Base-by-base conservation (phyloP, 2,113 vertebrate genomes). In the Tachycineta bicolor region DNA sequence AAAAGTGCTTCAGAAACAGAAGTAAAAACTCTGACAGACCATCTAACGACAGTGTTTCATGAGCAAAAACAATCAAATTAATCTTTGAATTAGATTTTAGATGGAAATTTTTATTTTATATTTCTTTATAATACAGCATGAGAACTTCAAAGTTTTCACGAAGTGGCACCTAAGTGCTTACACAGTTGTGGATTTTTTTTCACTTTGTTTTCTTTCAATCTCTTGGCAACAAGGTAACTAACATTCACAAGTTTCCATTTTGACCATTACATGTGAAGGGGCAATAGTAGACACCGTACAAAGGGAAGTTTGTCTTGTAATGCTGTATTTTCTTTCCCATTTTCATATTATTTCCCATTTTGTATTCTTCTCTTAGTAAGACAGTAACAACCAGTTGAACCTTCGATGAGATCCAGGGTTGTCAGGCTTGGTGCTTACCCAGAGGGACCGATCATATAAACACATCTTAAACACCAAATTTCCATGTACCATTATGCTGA, bases 101-200 rank as follows among this genome's bases (percentile, higher is more conserved):
- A 49, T 46, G 28, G 37, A 70, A 89, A 78, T 26, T 1, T 1
- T 64, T 64, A 26, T 73, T 92, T 84, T 55, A 18, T 44, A 17
- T 24, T 77, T 24, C 21, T 89, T 65, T 70, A 16, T 37, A 44
- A 5, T 8, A 41, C 6, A 78, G 4, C 14, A 39, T 22, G 37
- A 63, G 64, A 83, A 24, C 11, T 24, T 25, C 14, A 74, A 52
- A 28, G 47, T 7, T 44, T 11, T 44, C 23, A 73, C 53, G 50
- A 10, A 50, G 6, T 23, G 24, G 43, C n/a, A 31, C 12, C 29
- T 77, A 68, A 85, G 18, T 0, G 3, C 56, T 46, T 69, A 33
- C 15, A n/a, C 3, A 0, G 0, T 2, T 70, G 24, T 24, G 19
- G 6, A 0, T 0, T 8, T 70, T 71, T 43, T 43, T 49, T 2